Evolutionary conservation across 2,888 invertebrate species (phyloP).

Genomic region (Drosophila kokeensis): DNA sequence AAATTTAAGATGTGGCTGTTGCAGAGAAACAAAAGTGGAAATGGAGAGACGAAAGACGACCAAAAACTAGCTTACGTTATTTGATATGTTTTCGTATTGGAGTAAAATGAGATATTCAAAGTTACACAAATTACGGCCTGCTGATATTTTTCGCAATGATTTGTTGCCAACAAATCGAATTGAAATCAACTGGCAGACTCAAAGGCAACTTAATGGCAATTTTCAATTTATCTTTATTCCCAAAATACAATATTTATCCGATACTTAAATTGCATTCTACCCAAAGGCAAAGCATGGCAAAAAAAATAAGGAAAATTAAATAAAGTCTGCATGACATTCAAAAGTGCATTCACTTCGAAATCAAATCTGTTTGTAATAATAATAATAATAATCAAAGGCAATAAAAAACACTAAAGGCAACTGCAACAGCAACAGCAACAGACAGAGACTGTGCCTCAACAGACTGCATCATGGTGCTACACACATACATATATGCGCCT

Average conservation of each 20-base stretch:
- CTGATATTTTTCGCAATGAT: not conserved
- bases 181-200: not conserved
- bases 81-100: not conserved
- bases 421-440: too few relatives aligned
- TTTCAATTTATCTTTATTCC: conserved; percentile 5
- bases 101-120: not conserved
- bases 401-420: conserved; percentile 40
- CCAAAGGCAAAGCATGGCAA: conserved; percentile 1
- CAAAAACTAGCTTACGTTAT: not conserved
- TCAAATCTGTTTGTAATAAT: conserved; percentile 77
- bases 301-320: not conserved
- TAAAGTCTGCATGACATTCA: conserved; percentile 35
- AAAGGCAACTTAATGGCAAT: conserved; percentile 5
- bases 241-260: conserved; percentile 30
- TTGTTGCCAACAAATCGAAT: not conserved
- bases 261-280: conserved; percentile 28
- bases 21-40: not conserved
- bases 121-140: not conserved
- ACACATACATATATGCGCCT: conserved; percentile 9
- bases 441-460: conserved; percentile 1
- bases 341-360: conserved; percentile 58
- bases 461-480: conserved; percentile 2
- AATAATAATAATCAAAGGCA: conserved; percentile 63
- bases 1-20: conserved; percentile 39
- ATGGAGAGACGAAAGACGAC: not conserved